Percentiles rank a stretch among this genome's conserved stretches.
Evolutionary conservation across 2,888 invertebrate genomes (phyloP).

Genomic region (Camponotus fellah): DNA sequence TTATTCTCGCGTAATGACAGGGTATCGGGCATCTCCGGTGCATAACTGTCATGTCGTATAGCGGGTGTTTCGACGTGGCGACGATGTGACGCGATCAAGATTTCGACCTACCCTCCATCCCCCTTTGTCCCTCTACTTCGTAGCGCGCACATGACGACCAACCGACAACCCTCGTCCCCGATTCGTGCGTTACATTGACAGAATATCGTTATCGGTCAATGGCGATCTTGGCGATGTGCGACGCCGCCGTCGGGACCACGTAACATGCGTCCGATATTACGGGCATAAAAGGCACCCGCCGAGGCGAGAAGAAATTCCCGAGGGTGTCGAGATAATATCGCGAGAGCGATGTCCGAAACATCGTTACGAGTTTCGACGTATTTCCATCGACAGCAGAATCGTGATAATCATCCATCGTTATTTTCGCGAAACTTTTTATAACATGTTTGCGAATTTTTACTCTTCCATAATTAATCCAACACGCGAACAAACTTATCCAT

Average conservation of each 20-base stretch:
- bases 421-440: background rate
- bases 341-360: slow-evolving; percentile 61
- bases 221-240: slow-evolving; percentile 59
- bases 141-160: slow-evolving; percentile 66
- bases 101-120: slow-evolving; percentile 62
- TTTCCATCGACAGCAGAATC: slow-evolving; percentile 27
- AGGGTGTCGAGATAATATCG: slow-evolving; percentile 70
- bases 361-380: slow-evolving; percentile 59
- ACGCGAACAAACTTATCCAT: background rate
- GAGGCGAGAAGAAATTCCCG: slow-evolving; percentile 73
- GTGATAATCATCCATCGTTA: slow-evolving; percentile 16
- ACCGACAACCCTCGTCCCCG: slow-evolving; percentile 42
- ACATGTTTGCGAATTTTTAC: background rate
- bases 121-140: slow-evolving; percentile 28
- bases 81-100: slow-evolving; percentile 76
- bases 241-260: slow-evolving; percentile 59
- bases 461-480: slow-evolving; percentile 15
- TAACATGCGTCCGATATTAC: slow-evolving; percentile 74
- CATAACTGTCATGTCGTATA: slow-evolving; percentile 76
- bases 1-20: slow-evolving; percentile 75
- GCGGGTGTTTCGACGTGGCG: slow-evolving; percentile 62
- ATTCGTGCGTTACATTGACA: slow-evolving; percentile 62
- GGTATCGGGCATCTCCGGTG: slow-evolving; percentile 69
- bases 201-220: slow-evolving; percentile 71
- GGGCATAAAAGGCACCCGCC: slow-evolving; percentile 69